Conservation (phyloP, 1,140 invertebrate species). For the Alviniconcha marisindica region DNA sequence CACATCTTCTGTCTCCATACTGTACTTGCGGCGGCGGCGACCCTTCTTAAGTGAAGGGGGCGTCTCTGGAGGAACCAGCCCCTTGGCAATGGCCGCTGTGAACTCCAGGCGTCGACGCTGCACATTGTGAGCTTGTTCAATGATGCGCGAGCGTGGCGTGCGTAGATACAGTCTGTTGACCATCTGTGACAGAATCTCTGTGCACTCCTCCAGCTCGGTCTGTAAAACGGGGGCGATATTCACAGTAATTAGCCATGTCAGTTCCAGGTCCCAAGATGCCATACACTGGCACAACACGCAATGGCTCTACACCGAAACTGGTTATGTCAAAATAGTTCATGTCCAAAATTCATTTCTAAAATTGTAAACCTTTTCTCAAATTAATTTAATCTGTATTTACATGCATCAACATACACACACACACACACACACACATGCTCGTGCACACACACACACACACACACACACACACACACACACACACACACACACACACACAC, state of each 20-base stretch:
- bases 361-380: no score
- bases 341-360: no score
- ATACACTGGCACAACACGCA: no score
- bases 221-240: conserved; percentile 63
- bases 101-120: conserved; percentile 83
- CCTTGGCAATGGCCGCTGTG: conserved; percentile 82
- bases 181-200: conserved; percentile 83
- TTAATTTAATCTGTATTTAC: background rate
- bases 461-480: background rate
- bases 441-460: background rate
- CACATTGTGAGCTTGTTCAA: conserved; percentile 80
- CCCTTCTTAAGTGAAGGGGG: conserved; percentile 78
- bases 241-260: no score
- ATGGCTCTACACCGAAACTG: no score
- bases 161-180: conserved; percentile 82
- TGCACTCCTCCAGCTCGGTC: conserved; percentile 84
- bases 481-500: background rate
- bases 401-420: background rate
- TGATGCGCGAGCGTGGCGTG: conserved; percentile 81
- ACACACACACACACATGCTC: background rate
- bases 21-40: conserved; percentile 63
- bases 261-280: no score
- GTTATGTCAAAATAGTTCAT: no score
- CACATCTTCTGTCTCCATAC: conserved; percentile 71
- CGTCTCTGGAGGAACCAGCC: conserved; percentile 83